These are phyloP conservation scores for Chironomus tentans DNA, from an alignment of 2,888 invertebrate species.

Conservation along the genomic window DNA sequence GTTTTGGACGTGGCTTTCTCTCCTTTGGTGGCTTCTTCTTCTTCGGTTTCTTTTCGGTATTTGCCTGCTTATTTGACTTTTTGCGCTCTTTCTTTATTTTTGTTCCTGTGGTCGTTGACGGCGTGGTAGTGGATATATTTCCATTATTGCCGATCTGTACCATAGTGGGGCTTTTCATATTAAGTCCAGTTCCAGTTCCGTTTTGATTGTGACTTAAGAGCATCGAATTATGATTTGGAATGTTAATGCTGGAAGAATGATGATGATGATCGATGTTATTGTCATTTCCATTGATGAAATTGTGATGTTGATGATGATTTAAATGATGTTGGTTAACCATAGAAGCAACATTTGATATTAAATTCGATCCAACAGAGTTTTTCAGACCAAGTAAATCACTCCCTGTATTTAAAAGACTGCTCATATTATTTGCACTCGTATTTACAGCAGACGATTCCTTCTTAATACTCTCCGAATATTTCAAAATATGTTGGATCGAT, in stretches of 20 bases:
- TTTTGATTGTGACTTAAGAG: slow-evolving; percentile 17
- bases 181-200: not conserved
- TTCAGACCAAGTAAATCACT: slow-evolving; percentile 38
- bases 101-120: not conserved
- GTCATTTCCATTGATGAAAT: slow-evolving; percentile 22
- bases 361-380: slow-evolving; percentile 38
- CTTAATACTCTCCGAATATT: slow-evolving; percentile 44
- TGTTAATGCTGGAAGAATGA: slow-evolving; percentile 13
- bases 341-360: slow-evolving; percentile 32
- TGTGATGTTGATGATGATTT: slow-evolving; percentile 32
- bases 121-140: not conserved
- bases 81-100: slow-evolving; percentile 16
- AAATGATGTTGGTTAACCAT: slow-evolving; percentile 31
- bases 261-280: slow-evolving; percentile 24
- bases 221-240: slow-evolving; percentile 24
- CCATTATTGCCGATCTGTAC: not conserved
- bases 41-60: slow-evolving; percentile 4
- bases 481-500: slow-evolving; percentile 44
- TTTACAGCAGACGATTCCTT: slow-evolving; percentile 40
- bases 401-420: slow-evolving; percentile 36
- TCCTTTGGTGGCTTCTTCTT: slow-evolving; percentile 46
- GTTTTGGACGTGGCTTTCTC: slow-evolving; percentile 70
- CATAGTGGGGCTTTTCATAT: slow-evolving; percentile 17
- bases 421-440: slow-evolving; percentile 35
- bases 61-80: slow-evolving; percentile 12